A percentile compares a stretch with the other conserved stretches of the same genome.
These are phyloP conservation scores for Druon quercuslanigerum DNA, from an alignment of 1,140 invertebrate species.

Conservation along the genomic window DNA sequence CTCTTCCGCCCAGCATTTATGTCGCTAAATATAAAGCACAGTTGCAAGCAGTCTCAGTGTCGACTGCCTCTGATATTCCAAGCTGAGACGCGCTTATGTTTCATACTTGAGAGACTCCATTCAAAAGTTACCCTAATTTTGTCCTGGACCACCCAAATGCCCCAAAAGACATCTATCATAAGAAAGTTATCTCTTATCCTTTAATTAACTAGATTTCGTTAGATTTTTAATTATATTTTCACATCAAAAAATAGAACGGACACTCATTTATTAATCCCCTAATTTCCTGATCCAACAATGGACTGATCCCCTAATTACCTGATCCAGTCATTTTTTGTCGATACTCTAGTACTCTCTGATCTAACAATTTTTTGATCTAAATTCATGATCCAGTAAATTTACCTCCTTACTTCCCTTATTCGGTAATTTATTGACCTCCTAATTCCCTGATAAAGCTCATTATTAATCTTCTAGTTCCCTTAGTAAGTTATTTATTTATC, in stretches of 20 bases:
- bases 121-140: conserved; percentile 18
- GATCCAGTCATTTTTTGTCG: background rate
- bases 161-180: background rate
- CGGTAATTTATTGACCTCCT: no score
- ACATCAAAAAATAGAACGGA: no score
- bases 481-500: no score
- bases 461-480: no score
- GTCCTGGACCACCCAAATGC: background rate
- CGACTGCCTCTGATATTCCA: conserved; percentile 18
- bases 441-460: no score
- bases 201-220: background rate
- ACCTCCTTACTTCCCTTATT: no score
- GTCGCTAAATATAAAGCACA: conserved; percentile 70
- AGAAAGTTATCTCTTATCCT: background rate
- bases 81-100: conserved; percentile 15
- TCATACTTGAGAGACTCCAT: background rate
- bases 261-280: no score
- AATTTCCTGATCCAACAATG: no score
- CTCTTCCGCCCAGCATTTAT: conserved; percentile 48
- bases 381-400: no score
- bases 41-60: conserved; percentile 46
- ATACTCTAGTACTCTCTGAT: background rate
- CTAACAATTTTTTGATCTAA: no score
- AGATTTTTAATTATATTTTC: background rate
- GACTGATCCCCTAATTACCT: no score